Conservation (phyloP, 2,113 vertebrate species). For the Rissa tridactyla region DNA sequence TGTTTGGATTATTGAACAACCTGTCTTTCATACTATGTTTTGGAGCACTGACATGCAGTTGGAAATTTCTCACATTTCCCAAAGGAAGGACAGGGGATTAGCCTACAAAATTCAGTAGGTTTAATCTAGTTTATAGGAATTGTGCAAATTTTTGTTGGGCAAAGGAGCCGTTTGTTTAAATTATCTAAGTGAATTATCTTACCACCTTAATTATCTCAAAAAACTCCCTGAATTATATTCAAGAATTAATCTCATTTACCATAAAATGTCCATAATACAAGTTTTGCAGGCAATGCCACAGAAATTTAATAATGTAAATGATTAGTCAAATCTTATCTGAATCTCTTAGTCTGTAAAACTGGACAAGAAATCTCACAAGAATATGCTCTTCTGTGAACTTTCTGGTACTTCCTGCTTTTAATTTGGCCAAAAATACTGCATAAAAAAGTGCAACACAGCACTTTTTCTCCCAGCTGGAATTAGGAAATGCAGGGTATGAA, state of each 20-base stretch:
- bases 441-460: conserved; percentile 31
- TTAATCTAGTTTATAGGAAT: neutral
- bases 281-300: neutral
- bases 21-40: neutral
- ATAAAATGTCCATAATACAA: neutral
- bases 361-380: neutral
- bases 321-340: neutral
- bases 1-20: neutral
- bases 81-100: neutral
- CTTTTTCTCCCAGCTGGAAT: conserved; percentile 33
- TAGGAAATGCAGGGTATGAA: conserved; percentile 1
- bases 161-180: neutral
- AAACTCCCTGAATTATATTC: neutral
- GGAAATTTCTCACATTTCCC: neutral
- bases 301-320: neutral
- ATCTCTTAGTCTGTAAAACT: neutral
- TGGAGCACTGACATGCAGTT: neutral
- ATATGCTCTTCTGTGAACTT: conserved; percentile 7
- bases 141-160: neutral
- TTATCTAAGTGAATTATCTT: neutral
- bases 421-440: neutral
- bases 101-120: neutral
- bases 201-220: neutral
- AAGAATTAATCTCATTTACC: neutral
- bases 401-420: conserved; percentile 42